Conservation (phyloP, 2,888 invertebrate species). For the Liopterus haemorrhoidalis region DNA sequence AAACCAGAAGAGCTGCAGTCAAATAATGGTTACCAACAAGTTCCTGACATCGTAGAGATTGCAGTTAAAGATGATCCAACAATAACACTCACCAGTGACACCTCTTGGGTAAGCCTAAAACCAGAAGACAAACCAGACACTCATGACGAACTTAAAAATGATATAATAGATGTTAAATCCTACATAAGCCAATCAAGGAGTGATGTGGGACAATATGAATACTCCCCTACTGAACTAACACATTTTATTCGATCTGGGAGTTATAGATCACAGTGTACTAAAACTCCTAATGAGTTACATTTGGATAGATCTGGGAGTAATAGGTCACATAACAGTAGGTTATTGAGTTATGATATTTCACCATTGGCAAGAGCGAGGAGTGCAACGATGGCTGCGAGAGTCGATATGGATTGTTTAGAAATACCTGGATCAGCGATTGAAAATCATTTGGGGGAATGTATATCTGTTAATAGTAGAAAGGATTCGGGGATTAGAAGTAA, state of each 20-base stretch:
- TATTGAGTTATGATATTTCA: conserved; percentile 29
- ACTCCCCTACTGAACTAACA: conserved; percentile 43
- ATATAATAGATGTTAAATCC: conserved; percentile 65
- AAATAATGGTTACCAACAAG: conserved; percentile 55
- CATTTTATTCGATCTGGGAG: conserved; percentile 66
- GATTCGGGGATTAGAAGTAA: conserved; percentile 84
- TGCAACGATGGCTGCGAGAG: conserved; percentile 40
- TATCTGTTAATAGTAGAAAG: conserved; percentile 75
- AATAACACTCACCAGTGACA: conserved; percentile 15
- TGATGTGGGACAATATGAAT: conserved; percentile 52
- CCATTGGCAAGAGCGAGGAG: conserved; percentile 37
- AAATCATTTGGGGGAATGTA: conserved; percentile 66
- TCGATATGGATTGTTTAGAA: conserved; percentile 36
- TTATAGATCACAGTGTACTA: conserved; percentile 63
- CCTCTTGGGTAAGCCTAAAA: conserved; percentile 9
- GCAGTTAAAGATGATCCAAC: conserved; percentile 1
- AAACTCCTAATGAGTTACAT: conserved; percentile 48
- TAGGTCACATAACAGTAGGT: conserved; percentile 49
- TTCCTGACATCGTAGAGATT: conserved; percentile 51
- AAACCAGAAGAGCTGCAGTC: conserved; percentile 14
- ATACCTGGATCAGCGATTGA: conserved; percentile 42
- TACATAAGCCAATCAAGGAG: conserved; percentile 69
- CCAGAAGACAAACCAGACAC: conserved; percentile 6
- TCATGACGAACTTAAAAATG: conserved; percentile 42
- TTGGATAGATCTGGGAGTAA: conserved; percentile 46